phyloP scores from a whole-genome alignment of 2,113 vertebrate species.

The Cinclus cinclus region DNA sequence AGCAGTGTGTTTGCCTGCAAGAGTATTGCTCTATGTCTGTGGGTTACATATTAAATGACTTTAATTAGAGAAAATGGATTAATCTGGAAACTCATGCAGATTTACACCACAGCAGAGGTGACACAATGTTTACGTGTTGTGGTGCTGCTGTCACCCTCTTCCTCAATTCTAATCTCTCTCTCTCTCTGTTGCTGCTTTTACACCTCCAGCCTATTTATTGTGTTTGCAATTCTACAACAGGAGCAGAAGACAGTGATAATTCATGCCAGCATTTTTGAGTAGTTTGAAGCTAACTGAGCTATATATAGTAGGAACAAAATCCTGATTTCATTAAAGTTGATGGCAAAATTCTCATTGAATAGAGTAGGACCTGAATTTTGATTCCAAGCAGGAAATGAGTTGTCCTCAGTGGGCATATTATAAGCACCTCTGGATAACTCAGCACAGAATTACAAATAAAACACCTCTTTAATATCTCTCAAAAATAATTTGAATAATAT shows the following conservation, averaged over 20 bases:
- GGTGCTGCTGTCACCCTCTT: not conserved
- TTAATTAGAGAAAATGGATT: not conserved
- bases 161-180: not conserved
- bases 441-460: not conserved
- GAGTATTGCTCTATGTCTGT: not conserved
- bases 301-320: not conserved
- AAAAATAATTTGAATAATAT: not conserved
- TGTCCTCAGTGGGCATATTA: not conserved
- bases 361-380: not conserved
- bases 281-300: not conserved
- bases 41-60: not conserved
- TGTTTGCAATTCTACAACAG: not conserved
- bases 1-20: not conserved
- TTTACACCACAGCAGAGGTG: not conserved
- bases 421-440: not conserved
- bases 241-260: not conserved
- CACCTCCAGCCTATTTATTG: not conserved
- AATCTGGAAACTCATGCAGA: not conserved
- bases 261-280: not conserved
- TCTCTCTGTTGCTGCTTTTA: not conserved
- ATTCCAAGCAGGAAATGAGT: constrained; percentile 1
- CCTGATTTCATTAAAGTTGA: not conserved
- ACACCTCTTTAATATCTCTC: not conserved
- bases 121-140: not conserved
- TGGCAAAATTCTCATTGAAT: not conserved